Conservation (phyloP, 2,797 vertebrate species). For the Carcharodon carcharias region DNA sequence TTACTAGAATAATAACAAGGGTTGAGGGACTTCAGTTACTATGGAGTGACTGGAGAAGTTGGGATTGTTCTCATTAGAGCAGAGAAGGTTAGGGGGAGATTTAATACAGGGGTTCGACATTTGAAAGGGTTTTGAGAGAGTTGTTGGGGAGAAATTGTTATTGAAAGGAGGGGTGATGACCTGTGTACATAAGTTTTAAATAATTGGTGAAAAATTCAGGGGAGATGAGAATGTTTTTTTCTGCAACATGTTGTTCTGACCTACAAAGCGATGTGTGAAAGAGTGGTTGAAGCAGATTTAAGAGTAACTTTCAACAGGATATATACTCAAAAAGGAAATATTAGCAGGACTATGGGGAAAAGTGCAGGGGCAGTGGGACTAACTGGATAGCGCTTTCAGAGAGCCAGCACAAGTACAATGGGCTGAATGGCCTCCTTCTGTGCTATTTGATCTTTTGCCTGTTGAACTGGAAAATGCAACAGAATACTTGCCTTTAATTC, state of each 20-base stretch:
- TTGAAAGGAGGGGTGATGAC: not conserved
- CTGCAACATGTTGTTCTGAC: not conserved
- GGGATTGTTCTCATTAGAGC: not conserved
- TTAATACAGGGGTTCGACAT: not conserved
- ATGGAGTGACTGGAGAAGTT: not conserved
- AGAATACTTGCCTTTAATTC: constrained; percentile 8
- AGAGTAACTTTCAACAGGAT: not conserved
- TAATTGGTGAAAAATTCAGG: not conserved
- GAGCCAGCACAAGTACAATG: not conserved
- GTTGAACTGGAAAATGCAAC: constrained; percentile 12
- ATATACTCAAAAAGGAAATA: not conserved
- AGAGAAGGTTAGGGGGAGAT: not conserved
- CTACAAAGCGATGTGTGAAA: not conserved
- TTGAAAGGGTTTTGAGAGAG: not conserved
- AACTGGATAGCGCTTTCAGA: not conserved
- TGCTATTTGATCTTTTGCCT: not conserved
- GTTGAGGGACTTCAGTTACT: not conserved
- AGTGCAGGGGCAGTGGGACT: not conserved
- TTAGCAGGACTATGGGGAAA: constrained; percentile 1
- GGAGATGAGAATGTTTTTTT: not conserved
- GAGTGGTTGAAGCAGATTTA: not conserved
- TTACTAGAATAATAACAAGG: not conserved
- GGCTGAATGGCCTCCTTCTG: not conserved
- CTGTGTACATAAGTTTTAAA: not conserved
- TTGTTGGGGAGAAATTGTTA: not conserved